These are phyloP conservation scores for Hofmannophila pseudospretella DNA, from an alignment of 2,888 invertebrate genomes.

Conservation along the genomic window DNA sequence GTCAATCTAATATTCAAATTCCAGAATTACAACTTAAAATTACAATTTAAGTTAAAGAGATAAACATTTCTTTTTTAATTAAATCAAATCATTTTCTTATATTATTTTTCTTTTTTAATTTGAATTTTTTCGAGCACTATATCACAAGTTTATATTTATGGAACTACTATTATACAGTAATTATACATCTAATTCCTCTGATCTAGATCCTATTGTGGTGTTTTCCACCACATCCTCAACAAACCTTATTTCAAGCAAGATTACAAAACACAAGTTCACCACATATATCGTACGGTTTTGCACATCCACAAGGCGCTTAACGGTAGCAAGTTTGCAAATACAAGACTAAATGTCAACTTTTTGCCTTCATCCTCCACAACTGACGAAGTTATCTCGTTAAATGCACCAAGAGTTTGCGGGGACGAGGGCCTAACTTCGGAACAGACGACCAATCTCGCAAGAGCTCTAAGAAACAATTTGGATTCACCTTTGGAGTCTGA, in stretches of 20 bases:
- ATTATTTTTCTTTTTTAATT: too few species aligned
- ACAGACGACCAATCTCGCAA: constrained; percentile 24
- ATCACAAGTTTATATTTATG: too few species aligned
- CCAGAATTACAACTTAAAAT: too few species aligned
- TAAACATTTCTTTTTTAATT: too few species aligned
- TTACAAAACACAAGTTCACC: background rate
- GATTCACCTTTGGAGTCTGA: constrained; percentile 14
- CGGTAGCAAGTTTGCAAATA: constrained; percentile 13
- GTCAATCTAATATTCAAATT: too few species aligned
- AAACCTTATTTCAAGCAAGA: background rate
- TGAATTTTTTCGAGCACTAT: too few species aligned
- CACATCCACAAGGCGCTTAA: constrained; percentile 1
- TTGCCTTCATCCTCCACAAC: constrained; percentile 38
- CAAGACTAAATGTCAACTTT: constrained; percentile 36
- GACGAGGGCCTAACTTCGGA: constrained; percentile 42
- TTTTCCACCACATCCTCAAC: background rate
- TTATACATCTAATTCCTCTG: too few species aligned
- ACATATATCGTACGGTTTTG: background rate
- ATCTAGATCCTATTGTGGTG: too few species aligned
- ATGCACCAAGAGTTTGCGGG: constrained; percentile 58
- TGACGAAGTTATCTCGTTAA: constrained; percentile 66
- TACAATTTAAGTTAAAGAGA: too few species aligned
- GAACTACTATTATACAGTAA: too few species aligned
- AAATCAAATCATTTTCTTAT: too few species aligned
- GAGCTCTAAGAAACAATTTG: constrained; percentile 19